These are phyloP conservation scores for Drosophila repleta DNA, from an alignment of 1,140 invertebrate species.

Conservation along the genomic window DNA sequence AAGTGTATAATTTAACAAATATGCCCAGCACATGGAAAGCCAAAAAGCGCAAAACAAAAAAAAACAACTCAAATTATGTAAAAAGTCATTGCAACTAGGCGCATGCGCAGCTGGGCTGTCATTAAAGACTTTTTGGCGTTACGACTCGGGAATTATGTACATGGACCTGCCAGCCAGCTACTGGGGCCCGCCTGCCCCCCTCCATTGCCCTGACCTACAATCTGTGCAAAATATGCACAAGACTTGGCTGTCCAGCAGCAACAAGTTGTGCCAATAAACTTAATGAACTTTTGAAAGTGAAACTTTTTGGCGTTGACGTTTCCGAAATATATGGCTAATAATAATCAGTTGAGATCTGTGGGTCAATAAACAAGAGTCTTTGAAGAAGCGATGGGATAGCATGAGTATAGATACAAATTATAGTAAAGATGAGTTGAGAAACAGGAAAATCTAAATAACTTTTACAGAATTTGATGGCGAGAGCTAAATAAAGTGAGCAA, in stretches of 20 bases:
- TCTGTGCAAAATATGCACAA: constrained; percentile 31
- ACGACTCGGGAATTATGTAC: constrained; percentile 32
- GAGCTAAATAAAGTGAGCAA: no score
- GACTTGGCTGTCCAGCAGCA: constrained; percentile 10
- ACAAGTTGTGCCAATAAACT: constrained; percentile 68
- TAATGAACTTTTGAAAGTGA: constrained; percentile 75
- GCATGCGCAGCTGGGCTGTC: constrained; percentile 48
- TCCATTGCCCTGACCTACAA: constrained; percentile 6
- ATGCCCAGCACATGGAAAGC: constrained; percentile 30
- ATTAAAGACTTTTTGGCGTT: constrained; percentile 43
- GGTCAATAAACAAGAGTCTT: background rate
- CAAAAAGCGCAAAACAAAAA: constrained; percentile 16
- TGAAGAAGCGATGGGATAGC: no score
- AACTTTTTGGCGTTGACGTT: constrained; percentile 56
- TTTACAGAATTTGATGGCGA: no score
- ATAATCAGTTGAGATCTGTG: constrained; percentile 16
- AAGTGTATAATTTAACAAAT: constrained; percentile 55
- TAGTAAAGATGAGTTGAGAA: no score
- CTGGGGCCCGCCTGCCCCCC: background rate
- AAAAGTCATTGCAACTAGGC: constrained; percentile 39
- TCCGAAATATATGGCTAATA: constrained; percentile 42
- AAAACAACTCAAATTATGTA: constrained; percentile 35
- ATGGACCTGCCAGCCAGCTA: constrained; percentile 11
- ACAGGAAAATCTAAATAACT: no score
- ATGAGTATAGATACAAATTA: no score